phyloP scores from a whole-genome alignment of 1,140 invertebrate genomes.

The Drosophila fuyamai region DNA sequence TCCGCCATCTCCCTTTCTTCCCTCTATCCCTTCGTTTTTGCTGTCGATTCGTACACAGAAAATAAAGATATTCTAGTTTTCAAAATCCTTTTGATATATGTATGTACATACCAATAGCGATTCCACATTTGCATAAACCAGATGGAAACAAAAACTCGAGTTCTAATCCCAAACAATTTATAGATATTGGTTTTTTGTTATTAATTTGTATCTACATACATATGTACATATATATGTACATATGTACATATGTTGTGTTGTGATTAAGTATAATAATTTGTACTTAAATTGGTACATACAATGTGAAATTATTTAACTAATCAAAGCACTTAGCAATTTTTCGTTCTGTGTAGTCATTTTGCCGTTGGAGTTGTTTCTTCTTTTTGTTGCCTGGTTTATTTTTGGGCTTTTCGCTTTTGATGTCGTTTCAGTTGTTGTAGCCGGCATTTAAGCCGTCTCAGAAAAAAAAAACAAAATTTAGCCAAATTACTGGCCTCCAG shows the following conservation, averaged over 20 bases:
- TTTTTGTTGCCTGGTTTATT: conserved; percentile 20
- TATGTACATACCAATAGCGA: too few relatives aligned
- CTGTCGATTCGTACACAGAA: conserved; percentile 10
- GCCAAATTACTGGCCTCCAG: conserved; percentile 54
- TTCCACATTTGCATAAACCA: too few relatives aligned
- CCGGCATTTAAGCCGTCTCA: conserved; percentile 63
- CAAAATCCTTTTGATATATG: too few relatives aligned
- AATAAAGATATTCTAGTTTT: not conserved
- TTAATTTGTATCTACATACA: too few relatives aligned
- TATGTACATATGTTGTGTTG: too few relatives aligned
- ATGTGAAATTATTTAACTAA: not conserved
- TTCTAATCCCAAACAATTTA: not conserved
- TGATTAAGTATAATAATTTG: too few relatives aligned
- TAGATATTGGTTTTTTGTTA: too few relatives aligned
- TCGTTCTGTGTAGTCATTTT: not conserved
- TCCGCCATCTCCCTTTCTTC: not conserved
- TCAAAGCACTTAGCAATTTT: not conserved
- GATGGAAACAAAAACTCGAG: not conserved
- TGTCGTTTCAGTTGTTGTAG: conserved; percentile 21
- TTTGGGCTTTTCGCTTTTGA: conserved; percentile 27
- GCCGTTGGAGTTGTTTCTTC: conserved; percentile 7
- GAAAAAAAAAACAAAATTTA: conserved; percentile 41
- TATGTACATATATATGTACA: too few relatives aligned
- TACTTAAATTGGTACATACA: too few relatives aligned
- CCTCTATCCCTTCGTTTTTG: conserved; percentile 47